A percentile compares a stretch with the other conserved stretches of the same genome.
Evolutionary conservation across 2,888 invertebrate genomes (phyloP).

Genomic region (Nemoura dubitans): DNA sequence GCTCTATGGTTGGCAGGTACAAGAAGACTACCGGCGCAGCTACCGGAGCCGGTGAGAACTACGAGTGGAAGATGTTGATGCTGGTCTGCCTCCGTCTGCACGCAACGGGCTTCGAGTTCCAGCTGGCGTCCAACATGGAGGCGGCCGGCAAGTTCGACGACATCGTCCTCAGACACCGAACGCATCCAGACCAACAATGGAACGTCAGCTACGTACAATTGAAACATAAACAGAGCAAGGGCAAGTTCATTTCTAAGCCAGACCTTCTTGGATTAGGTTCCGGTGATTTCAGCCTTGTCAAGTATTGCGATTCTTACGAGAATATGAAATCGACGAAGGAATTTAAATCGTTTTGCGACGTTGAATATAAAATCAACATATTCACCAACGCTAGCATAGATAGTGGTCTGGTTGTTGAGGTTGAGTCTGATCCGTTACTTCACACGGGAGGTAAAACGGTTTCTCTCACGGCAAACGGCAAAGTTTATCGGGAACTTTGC

Average conservation of each 20-base stretch:
- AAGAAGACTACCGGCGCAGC: too few relatives aligned
- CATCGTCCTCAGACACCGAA: background rate
- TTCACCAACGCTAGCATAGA: too few relatives aligned
- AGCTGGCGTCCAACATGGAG: conserved; percentile 17
- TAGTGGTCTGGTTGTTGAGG: too few relatives aligned
- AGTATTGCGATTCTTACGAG: background rate
- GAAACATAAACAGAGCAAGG: background rate
- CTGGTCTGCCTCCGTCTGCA: background rate
- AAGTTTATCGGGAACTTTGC: background rate
- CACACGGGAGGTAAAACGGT: background rate
- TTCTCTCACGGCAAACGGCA: background rate
- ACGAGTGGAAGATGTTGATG: conserved; percentile 3
- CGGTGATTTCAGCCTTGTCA: background rate
- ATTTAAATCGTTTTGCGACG: too few relatives aligned
- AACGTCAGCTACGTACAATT: background rate
- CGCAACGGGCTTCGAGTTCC: background rate
- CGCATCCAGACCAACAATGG: background rate
- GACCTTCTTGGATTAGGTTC: too few relatives aligned
- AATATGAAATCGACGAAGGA: background rate
- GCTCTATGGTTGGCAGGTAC: too few relatives aligned
- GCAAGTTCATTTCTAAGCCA: too few relatives aligned
- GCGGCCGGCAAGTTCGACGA: conserved; percentile 21
- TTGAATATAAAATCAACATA: too few relatives aligned
- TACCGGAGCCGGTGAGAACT: background rate
- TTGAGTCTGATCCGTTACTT: too few relatives aligned